These are phyloP conservation scores for Orthonevra nobilis DNA, from an alignment of 2,888 invertebrate genomes.

Conservation along the genomic window DNA sequence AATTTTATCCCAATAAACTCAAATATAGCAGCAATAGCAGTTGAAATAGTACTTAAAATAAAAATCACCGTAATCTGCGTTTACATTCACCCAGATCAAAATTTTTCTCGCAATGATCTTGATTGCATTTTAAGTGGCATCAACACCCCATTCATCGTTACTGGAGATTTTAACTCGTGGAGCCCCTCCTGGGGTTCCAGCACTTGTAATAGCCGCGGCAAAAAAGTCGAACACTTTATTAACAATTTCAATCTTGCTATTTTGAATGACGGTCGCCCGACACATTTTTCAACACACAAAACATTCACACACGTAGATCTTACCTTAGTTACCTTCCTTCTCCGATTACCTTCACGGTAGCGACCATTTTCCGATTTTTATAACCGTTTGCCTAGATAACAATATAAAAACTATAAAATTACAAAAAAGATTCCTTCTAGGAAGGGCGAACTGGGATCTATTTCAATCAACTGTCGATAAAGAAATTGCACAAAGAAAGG, in stretches of 20 bases:
- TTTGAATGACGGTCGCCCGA: slow-evolving; percentile 26
- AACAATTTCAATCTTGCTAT: slow-evolving; percentile 17
- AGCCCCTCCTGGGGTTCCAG: slow-evolving; percentile 38
- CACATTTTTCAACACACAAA: slow-evolving; percentile 33
- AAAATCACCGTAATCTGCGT: slow-evolving; percentile 25
- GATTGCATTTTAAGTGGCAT: not conserved
- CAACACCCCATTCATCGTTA: slow-evolving; percentile 8
- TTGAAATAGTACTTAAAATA: slow-evolving; percentile 13
- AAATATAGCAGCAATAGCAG: slow-evolving; percentile 19
- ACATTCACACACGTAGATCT: slow-evolving; percentile 28
- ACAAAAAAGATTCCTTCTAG: no score
- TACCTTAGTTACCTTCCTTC: not conserved
- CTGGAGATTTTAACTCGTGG: slow-evolving; percentile 37
- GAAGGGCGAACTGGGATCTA: not conserved
- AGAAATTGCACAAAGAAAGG: not conserved
- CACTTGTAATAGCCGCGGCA: slow-evolving; percentile 3
- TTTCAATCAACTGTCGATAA: not conserved
- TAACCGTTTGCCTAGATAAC: not conserved
- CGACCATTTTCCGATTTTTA: slow-evolving; percentile 16
- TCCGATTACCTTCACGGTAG: slow-evolving; percentile 19
- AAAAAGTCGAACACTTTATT: slow-evolving; percentile 22
- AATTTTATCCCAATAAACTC: not conserved
- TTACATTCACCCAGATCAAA: slow-evolving; percentile 27
- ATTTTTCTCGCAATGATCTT: slow-evolving; percentile 5
- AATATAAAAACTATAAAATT: no score